These are phyloP conservation scores for Varroa destructor DNA, from an alignment of 1,140 invertebrate species.

Conservation along the genomic window DNA sequence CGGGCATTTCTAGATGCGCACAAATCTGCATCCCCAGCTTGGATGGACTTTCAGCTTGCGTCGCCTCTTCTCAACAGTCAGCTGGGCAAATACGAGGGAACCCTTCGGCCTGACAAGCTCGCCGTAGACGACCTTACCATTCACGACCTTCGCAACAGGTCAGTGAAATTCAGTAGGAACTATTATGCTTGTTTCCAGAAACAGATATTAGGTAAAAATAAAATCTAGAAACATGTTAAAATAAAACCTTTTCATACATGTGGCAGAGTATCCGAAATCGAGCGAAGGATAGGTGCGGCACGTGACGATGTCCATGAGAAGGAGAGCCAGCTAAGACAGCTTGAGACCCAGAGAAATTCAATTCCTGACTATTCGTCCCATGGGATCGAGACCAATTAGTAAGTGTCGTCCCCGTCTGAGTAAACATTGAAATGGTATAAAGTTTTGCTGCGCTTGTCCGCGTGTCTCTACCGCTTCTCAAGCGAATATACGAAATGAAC, in stretches of 20 bases:
- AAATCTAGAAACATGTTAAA: no score
- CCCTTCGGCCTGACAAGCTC: constrained; percentile 61
- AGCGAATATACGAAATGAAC: no score
- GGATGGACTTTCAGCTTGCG: constrained; percentile 25
- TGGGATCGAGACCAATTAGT: constrained; percentile 22
- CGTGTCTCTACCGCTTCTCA: no score
- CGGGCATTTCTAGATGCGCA: constrained; percentile 37
- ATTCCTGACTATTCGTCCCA: constrained; percentile 22
- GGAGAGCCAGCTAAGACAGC: constrained; percentile 38
- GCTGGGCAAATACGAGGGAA: constrained; percentile 49
- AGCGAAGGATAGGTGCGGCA: constrained; percentile 53
- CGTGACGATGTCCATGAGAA: constrained; percentile 39
- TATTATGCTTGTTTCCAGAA: no score
- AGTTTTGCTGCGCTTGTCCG: no score
- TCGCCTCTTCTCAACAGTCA: constrained; percentile 45
- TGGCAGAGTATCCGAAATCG: constrained; percentile 54
- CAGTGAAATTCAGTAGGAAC: no score
- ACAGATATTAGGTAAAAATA: no score
- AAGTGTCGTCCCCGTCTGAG: not conserved
- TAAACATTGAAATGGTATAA: no score
- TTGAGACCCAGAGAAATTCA: constrained; percentile 37
- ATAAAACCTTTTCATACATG: not conserved
- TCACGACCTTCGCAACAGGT: constrained; percentile 38
- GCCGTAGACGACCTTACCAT: constrained; percentile 80
- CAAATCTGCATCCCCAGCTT: constrained; percentile 29